phyloP scores from a whole-genome alignment of 2,888 invertebrate genomes.

The Oxystoma pomonae region DNA sequence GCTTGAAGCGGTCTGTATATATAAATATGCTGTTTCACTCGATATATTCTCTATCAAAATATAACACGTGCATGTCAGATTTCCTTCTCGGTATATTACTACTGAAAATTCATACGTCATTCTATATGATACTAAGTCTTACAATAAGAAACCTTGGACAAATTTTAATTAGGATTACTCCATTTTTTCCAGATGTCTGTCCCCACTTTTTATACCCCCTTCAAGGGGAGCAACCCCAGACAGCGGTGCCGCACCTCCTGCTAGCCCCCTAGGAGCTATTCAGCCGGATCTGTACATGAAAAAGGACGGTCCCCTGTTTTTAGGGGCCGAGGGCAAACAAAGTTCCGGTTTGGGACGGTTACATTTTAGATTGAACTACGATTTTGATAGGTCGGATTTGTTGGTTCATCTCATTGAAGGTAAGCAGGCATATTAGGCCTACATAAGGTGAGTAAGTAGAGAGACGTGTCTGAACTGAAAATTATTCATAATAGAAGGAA shows the following conservation, averaged over 20 bases:
- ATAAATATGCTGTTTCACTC: too few relatives aligned
- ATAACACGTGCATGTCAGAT: too few relatives aligned
- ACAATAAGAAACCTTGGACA: background rate
- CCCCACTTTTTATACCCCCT: constrained; percentile 74
- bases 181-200: constrained; percentile 59
- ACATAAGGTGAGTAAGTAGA: too few relatives aligned
- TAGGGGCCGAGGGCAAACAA: constrained; percentile 49
- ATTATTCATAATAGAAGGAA: too few relatives aligned
- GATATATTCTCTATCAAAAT: too few relatives aligned
- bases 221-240: constrained; percentile 50
- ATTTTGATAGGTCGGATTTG: constrained; percentile 85
- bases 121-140: too few relatives aligned
- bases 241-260: constrained; percentile 39
- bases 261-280: constrained; percentile 64
- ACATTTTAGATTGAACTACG: constrained; percentile 81
- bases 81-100: too few relatives aligned
- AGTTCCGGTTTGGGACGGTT: constrained; percentile 75
- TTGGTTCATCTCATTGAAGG: constrained; percentile 91
- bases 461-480: too few relatives aligned
- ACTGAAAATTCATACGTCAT: too few relatives aligned
- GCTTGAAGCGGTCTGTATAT: too few relatives aligned
- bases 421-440: too few relatives aligned
- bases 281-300: constrained; percentile 85
- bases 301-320: constrained; percentile 72
- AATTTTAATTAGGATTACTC: too few relatives aligned